These are phyloP conservation scores for Labeo catla DNA, from an alignment of 2,113 vertebrate genomes.

Conservation along the genomic window DNA sequence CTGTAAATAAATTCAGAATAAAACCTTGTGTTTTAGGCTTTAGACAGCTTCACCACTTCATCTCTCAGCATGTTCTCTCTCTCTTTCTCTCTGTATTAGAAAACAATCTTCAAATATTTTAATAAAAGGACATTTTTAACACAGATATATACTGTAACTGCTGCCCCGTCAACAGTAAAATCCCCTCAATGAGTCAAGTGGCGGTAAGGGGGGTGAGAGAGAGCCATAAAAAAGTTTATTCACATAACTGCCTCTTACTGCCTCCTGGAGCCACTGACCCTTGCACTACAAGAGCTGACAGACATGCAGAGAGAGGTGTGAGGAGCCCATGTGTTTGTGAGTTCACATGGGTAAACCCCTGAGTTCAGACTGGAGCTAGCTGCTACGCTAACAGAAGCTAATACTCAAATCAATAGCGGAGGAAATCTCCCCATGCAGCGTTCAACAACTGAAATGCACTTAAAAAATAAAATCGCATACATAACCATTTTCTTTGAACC, in stretches of 20 bases:
- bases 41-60: conserved; percentile 36
- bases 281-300: conserved; percentile 50
- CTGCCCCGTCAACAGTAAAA: conserved; percentile 71
- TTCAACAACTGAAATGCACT: background rate
- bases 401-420: background rate
- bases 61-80: conserved; percentile 44
- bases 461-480: background rate
- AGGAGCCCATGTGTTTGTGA: background rate
- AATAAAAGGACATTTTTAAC: conserved; percentile 76
- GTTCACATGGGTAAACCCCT: background rate
- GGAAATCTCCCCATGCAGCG: background rate
- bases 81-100: conserved; percentile 58
- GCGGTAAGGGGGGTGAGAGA: conserved; percentile 33
- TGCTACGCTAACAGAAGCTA: background rate
- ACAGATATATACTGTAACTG: conserved; percentile 71
- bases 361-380: background rate
- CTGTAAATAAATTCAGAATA: no score
- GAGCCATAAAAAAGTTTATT: conserved; percentile 35
- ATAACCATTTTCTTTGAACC: background rate
- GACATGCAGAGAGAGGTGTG: conserved; percentile 31
- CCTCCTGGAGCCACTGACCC: conserved; percentile 50
- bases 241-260: conserved; percentile 50
- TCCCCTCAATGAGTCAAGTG: conserved; percentile 41
- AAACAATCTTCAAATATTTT: conserved; percentile 73
- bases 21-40: background rate